Evolutionary conservation across 2,888 invertebrate genomes (phyloP).

Genomic region (Brenthis ino): DNA sequence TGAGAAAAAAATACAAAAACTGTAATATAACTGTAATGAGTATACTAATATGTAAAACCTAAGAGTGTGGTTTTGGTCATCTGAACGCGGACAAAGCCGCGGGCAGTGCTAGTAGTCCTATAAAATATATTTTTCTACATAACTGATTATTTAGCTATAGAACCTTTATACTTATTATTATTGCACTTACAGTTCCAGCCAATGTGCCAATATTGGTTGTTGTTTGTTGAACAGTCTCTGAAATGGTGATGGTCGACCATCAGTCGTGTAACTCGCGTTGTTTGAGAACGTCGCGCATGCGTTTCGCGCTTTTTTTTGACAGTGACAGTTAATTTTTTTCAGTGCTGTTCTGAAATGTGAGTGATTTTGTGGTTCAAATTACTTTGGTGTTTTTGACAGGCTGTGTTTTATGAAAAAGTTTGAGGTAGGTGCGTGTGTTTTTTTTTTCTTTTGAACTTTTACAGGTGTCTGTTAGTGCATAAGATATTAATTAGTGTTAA

Average conservation of each 20-base stretch:
- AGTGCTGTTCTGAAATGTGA: constrained; percentile 42
- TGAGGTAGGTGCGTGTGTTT: constrained; percentile 44
- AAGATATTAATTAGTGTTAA: not conserved
- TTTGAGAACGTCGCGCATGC: constrained; percentile 6
- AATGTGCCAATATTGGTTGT: not conserved
- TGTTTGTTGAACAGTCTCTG: not conserved
- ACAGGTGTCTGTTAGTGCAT: too few relatives aligned
- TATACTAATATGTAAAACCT: too few relatives aligned
- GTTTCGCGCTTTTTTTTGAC: constrained; percentile 46
- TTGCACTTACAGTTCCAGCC: not conserved
- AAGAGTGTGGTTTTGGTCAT: too few relatives aligned
- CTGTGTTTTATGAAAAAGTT: constrained; percentile 29
- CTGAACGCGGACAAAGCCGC: too few relatives aligned
- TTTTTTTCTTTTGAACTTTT: not conserved
- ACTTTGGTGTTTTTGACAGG: constrained; percentile 7
- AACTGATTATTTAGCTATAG: too few relatives aligned
- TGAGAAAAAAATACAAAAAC: too few relatives aligned
- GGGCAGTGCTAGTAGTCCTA: too few relatives aligned
- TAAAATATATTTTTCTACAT: too few relatives aligned
- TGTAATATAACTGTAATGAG: too few relatives aligned
- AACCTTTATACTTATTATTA: too few relatives aligned
- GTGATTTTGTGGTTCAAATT: constrained; percentile 33
- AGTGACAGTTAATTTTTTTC: constrained; percentile 46
- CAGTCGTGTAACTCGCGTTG: constrained; percentile 17
- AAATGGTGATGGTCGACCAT: constrained; percentile 7